Evolutionary conservation across 2,888 invertebrate genomes (phyloP), one percentile per base, ranked within the genome.

Genomic region (Ptychoptera albimana): DNA sequence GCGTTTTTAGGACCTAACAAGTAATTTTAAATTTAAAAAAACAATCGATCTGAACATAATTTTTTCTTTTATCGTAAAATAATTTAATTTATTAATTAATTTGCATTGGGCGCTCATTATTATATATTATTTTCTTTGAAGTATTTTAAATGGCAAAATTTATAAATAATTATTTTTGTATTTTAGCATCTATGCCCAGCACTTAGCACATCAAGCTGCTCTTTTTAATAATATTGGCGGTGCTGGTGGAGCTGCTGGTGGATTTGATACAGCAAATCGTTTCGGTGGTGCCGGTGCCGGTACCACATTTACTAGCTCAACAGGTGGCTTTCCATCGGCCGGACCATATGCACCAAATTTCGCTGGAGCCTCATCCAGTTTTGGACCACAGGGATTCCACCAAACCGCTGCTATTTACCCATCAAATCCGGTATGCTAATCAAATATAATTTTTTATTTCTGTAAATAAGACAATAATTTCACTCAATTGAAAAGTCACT

Each of bases 361-460:
- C 51, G 75, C 79, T 1, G 66, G 60, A 37, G 74, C 79, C 2
- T 60, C 69, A 35, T 75, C 71, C 0, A 63, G 67, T 1, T 61
- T 70, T 39, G 73, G 74, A 16, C 72, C 75, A 1, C 68, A 63
- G 14, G 75, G 66, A 47, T 59, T 61, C 12, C 69, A 69, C 42
- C 79, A 79, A 53, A 60, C 71, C 1, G 78, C 77, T 16, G 61
- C 61, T 8, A 70, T 79, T 30, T 72, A 58, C 51, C 79, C 79
- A 1, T 61, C 63, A 49, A 79, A 77, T 60, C 69, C 73, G 40
- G 79, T 79, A 65, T 67, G 67, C 54, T 34, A 32, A n/a, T n/a
- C n/a, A n/a, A n/a, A 45, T n/a, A 12, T 6, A 16, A 29, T 30
- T 5, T 13, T 9, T 15, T 15, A n/a, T 7, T 35, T 14, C 14